Conservation (phyloP, 2,113 vertebrate species). For the Fregata magnificens region DNA sequence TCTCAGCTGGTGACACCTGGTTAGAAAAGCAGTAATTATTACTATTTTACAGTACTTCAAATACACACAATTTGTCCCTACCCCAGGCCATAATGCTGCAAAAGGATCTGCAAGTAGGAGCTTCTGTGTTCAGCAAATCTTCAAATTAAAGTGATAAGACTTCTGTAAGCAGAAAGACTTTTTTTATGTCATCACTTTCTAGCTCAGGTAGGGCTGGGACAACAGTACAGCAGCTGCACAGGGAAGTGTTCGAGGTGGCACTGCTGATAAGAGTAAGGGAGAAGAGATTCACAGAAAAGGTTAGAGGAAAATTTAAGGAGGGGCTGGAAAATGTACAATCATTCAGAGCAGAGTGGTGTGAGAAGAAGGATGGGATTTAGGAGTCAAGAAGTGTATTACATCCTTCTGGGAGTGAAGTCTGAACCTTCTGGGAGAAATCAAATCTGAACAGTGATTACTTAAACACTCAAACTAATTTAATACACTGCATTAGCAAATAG, state of each 20-base stretch:
- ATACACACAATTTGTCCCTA: background rate
- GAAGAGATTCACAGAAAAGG: background rate
- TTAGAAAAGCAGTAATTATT: background rate
- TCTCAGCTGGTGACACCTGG: conserved; percentile 62
- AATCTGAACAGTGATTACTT: background rate
- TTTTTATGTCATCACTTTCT: background rate
- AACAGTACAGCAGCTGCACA: background rate
- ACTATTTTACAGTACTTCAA: background rate
- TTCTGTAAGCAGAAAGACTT: background rate
- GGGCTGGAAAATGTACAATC: background rate
- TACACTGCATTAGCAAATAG: background rate
- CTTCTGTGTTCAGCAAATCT: background rate
- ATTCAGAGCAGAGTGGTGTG: background rate
- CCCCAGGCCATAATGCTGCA: background rate
- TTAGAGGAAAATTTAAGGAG: background rate
- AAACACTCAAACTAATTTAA: background rate
- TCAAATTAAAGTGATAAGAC: background rate
- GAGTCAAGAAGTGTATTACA: background rate
- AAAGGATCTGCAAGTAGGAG: background rate
- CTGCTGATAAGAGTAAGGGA: background rate
- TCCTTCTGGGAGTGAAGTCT: background rate
- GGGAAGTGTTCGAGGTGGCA: background rate
- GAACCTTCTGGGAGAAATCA: background rate
- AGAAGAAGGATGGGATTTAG: background rate
- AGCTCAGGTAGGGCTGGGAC: background rate